Evolutionary conservation across 2,888 invertebrate species (phyloP).

Genomic region (Drosophila atripex): DNA sequence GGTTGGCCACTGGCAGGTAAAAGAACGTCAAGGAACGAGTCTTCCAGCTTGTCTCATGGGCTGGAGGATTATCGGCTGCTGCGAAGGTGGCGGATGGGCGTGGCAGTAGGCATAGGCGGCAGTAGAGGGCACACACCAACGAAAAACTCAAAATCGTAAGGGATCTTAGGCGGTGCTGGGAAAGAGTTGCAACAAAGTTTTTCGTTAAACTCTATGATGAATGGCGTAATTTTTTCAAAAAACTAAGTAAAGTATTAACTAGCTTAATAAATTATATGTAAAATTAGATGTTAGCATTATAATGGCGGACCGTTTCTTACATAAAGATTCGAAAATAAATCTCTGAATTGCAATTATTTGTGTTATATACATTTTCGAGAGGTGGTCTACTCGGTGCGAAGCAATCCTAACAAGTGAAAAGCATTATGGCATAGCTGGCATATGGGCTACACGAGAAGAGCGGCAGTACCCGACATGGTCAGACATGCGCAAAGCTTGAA

Average conservation of each 20-base stretch:
- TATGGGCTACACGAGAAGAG: no score
- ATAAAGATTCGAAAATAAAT: no score
- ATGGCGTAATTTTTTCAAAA: background rate
- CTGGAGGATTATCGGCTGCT: slow-evolving; percentile 97
- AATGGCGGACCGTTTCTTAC: no score
- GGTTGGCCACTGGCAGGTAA: slow-evolving; percentile 95
- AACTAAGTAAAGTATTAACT: background rate
- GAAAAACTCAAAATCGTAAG: slow-evolving; percentile 88
- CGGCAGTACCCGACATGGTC: no score
- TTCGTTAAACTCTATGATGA: background rate
- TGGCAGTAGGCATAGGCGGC: slow-evolving; percentile 91
- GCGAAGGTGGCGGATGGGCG: slow-evolving; percentile 90
- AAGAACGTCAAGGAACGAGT: slow-evolving; percentile 94
- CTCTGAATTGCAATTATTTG: no score
- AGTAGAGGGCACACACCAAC: slow-evolving; percentile 88
- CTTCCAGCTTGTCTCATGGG: slow-evolving; percentile 90
- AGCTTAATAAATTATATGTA: no score
- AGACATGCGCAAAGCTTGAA: no score
- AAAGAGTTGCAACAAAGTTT: slow-evolving; percentile 78
- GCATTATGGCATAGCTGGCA: no score
- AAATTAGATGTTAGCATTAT: no score
- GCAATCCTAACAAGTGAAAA: no score
- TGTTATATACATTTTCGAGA: no score
- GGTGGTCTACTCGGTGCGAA: no score
- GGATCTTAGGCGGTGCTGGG: slow-evolving; percentile 89